Evolutionary conservation across 64 coral and sea anemone species (phyloP), one percentile per base, ranked within the genome.

Genomic region (Porites lutea): DNA sequence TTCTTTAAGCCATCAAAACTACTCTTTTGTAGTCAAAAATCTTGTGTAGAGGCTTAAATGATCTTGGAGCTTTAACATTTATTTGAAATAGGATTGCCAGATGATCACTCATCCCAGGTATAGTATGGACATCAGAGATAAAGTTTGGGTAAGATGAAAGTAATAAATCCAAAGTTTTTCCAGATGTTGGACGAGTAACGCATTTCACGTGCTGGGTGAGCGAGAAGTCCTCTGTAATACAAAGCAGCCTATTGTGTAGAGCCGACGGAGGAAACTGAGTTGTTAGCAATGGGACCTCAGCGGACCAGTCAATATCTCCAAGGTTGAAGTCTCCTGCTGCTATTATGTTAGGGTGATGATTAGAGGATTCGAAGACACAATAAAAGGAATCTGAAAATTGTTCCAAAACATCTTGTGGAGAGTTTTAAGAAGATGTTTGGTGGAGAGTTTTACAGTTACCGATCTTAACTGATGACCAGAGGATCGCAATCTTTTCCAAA

Each of bases 21-120:
- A 71, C 59, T 66, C 65, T 82, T 46, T 94, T 85, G 69, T 94
- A 84, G 46, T 82, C 15, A 44, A 82, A 93, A 52, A 94, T 78
- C 75, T 83, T 88, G 78, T 94, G 70, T 76, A 78, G 92, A 68
- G 78, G 78, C 37, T 85, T 89, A 45, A 46, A 19, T n/a, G 70
- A 72, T 13, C 87, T 77, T 18, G n/a, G 64, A 53, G 5, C 55
- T 67, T 89, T 94, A 46, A 65, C 22, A 53, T 94, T 94, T 48
- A 89, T 85, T 20, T 78, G 48, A 89, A 93, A 8, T n/a, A 48
- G 51, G 7, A 93, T 76, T 49, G 72, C 61, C 12, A 72, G 8
- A 60, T 88, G 85, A 63, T 93, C 85, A 21, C 92, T 93, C 53
- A 55, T 55, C 11, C 53, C 53, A 55, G 53, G 5, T 55, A 55